phyloP scores from a whole-genome alignment of 2,113 vertebrate genomes.

The Dasyornis broadbenti region DNA sequence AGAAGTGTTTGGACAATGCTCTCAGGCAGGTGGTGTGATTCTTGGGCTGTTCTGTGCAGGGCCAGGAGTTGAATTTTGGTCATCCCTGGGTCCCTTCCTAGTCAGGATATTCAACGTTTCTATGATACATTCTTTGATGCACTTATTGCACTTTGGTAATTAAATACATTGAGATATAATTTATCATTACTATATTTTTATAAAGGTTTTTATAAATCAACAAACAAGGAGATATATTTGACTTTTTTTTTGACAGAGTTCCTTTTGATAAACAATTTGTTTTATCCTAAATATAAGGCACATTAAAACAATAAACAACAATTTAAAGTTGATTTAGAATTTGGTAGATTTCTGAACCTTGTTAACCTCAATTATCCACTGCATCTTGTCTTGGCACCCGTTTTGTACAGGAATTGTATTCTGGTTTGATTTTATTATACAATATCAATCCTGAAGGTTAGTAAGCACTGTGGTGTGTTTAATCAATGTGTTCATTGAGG shows the following conservation, averaged over 20 bases:
- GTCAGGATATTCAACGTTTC: not conserved
- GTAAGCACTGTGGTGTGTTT: not conserved
- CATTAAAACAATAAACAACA: not conserved
- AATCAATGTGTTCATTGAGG: not conserved
- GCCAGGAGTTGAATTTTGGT: not conserved
- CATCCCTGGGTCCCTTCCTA: not conserved
- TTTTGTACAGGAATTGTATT: not conserved
- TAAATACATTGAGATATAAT: not conserved
- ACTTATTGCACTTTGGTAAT: not conserved
- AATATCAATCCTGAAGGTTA: not conserved
- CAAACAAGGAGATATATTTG: not conserved
- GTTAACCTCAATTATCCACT: not conserved
- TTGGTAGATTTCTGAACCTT: not conserved
- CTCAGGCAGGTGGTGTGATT: not conserved
- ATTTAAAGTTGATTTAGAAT: not conserved
- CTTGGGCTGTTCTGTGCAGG: not conserved
- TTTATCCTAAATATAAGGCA: not conserved
- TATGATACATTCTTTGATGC: not conserved
- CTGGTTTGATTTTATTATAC: not conserved
- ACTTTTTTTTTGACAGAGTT: not conserved
- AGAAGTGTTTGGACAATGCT: not conserved
- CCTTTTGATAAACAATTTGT: not conserved
- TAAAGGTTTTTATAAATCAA: not conserved
- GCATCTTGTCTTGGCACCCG: rapidly evolving
- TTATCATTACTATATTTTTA: not conserved